phyloP scores from a whole-genome alignment of 2,113 vertebrate species.

The Mesembrinibis cayennensis region DNA sequence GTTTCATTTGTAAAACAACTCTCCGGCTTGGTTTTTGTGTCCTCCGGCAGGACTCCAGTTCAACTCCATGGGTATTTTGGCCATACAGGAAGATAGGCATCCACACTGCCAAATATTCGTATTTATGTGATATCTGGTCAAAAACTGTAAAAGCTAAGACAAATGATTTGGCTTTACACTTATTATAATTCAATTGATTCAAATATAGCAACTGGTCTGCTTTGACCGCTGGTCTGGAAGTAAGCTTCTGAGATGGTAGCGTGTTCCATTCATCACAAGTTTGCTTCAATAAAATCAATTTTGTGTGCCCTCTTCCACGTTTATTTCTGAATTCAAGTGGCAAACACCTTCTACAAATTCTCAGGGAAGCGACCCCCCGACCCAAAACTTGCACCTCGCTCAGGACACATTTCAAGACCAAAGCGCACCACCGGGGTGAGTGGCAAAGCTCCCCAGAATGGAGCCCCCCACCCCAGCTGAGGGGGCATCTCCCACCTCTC shows the following conservation, averaged over 20 bases:
- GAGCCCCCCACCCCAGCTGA: background rate
- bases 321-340: background rate
- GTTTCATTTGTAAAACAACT: background rate
- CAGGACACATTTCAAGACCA: background rate
- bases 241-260: background rate
- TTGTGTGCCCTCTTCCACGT: background rate
- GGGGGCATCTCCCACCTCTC: background rate
- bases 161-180: background rate
- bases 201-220: accelerated
- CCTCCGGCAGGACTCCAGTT: background rate
- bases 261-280: background rate
- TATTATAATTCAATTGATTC: background rate
- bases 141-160: background rate
- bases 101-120: background rate
- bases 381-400: background rate
- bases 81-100: background rate
- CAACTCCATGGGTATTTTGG: background rate
- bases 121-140: background rate
- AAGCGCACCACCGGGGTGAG: no score
- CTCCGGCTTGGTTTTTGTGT: background rate
- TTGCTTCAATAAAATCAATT: background rate
- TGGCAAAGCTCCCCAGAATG: background rate
- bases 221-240: accelerated
- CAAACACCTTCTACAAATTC: background rate
- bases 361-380: background rate